A percentile compares a stretch with the other conserved stretches of the same genome.
Evolutionary conservation across 1,140 invertebrate genomes (phyloP).

Genomic region (Nylanderia fulva): DNA sequence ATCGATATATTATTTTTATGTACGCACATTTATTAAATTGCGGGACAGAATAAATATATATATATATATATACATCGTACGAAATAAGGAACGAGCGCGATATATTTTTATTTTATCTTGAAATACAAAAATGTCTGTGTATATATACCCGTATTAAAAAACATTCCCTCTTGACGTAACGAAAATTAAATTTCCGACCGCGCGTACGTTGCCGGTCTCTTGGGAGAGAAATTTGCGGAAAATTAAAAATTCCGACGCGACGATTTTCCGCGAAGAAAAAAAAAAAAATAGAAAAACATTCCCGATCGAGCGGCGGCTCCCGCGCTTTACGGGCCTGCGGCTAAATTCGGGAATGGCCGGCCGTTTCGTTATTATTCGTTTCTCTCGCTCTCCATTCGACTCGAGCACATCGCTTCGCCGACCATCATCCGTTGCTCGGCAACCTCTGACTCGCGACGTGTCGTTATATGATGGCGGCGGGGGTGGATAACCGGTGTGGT

Average conservation of each 20-base stretch:
- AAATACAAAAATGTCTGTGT: too few relatives aligned
- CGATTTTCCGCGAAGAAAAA: background rate
- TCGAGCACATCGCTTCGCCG: conserved; percentile 56
- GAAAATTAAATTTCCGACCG: background rate
- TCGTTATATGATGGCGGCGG: conserved; percentile 58
- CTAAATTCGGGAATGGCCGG: conserved; percentile 22
- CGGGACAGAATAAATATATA: background rate
- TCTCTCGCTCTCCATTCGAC: conserved; percentile 50
- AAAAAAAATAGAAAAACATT: background rate
- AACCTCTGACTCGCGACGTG: conserved; percentile 61
- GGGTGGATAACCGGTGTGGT: conserved; percentile 48
- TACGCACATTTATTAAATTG: background rate
- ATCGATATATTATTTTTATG: background rate
- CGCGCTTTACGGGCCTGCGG: background rate
- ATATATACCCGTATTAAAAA: too few relatives aligned
- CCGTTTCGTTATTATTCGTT: conserved; percentile 60
- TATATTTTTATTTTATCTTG: too few relatives aligned
- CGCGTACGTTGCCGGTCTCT: too few relatives aligned
- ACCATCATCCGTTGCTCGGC: conserved; percentile 61
- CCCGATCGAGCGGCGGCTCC: background rate
- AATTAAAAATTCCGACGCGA: background rate
- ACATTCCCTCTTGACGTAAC: background rate
- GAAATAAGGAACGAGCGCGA: background rate
- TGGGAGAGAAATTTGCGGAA: background rate
- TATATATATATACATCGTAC: too few relatives aligned